These are phyloP conservation scores for Enteromius viviparus DNA, from an alignment of 2,797 vertebrate genomes.

Conservation along the genomic window DNA sequence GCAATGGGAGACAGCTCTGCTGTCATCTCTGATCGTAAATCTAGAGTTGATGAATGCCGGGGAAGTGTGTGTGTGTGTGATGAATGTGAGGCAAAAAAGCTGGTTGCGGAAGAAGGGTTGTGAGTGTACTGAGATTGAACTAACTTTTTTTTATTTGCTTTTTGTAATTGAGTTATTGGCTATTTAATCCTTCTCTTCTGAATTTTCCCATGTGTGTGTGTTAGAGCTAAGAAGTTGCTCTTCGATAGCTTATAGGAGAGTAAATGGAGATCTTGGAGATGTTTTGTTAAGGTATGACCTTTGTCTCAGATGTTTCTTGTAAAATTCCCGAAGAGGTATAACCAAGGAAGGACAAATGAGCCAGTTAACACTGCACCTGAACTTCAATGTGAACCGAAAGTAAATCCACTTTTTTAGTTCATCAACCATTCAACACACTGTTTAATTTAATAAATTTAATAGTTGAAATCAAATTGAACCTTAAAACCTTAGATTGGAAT, in stretches of 20 bases:
- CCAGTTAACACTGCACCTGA: background rate
- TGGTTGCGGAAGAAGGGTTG: background rate
- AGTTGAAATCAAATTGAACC: background rate
- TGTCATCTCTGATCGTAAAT: slow-evolving; percentile 78
- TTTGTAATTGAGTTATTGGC: background rate
- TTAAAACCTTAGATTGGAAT: background rate
- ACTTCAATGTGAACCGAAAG: background rate
- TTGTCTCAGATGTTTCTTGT: background rate
- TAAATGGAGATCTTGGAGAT: background rate
- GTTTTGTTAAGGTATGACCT: background rate
- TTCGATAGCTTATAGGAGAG: background rate
- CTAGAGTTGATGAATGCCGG: slow-evolving; percentile 64
- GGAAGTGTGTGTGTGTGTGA: slow-evolving; percentile 44
- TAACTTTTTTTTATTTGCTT: slow-evolving; percentile 2
- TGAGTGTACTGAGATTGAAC: slow-evolving; percentile 30
- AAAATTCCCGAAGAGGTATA: background rate
- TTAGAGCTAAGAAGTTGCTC: background rate
- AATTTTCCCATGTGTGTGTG: background rate
- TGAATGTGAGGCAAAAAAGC: slow-evolving; percentile 48
- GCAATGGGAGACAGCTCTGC: slow-evolving; percentile 56
- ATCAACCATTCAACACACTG: background rate
- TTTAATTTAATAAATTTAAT: background rate
- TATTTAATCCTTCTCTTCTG: background rate
- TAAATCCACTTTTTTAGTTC: background rate
- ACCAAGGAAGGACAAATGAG: background rate